These are phyloP conservation scores for Siphamia tubifer DNA, from an alignment of 2,113 vertebrate species.

Conservation along the genomic window DNA sequence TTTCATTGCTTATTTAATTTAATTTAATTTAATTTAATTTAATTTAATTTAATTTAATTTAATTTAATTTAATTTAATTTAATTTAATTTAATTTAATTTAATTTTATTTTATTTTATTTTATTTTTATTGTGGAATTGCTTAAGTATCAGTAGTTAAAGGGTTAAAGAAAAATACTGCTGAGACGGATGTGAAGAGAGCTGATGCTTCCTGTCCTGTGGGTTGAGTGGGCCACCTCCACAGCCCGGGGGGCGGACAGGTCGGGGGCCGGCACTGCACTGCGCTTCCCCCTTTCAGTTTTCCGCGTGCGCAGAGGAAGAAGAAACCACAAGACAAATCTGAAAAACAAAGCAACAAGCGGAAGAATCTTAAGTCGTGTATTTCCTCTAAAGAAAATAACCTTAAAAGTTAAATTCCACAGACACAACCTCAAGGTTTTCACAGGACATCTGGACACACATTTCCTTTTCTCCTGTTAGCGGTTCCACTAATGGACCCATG, in stretches of 20 bases:
- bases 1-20: no score
- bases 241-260: not conserved
- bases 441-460: not conserved
- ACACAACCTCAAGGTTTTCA: no score
- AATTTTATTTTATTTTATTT: no score
- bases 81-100: no score
- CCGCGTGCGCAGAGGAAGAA: not conserved
- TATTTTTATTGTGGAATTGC: no score
- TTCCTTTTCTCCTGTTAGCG: not conserved
- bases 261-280: not conserved
- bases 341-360: no score
- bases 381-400: not conserved
- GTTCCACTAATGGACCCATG: not conserved
- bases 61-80: no score
- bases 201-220: conserved; percentile 44
- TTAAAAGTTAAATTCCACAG: accelerated
- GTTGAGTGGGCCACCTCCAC: not conserved
- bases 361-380: no score
- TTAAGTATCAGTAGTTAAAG: no score
- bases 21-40: no score
- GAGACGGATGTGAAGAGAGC: not conserved
- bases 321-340: no score
- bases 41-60: no score
- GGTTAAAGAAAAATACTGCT: not conserved
- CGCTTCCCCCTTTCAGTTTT: conserved; percentile 26